These are phyloP conservation scores for Lepidocolaptes lacrymiger DNA, from an alignment of 2,797 vertebrate genomes.

Conservation along the genomic window DNA sequence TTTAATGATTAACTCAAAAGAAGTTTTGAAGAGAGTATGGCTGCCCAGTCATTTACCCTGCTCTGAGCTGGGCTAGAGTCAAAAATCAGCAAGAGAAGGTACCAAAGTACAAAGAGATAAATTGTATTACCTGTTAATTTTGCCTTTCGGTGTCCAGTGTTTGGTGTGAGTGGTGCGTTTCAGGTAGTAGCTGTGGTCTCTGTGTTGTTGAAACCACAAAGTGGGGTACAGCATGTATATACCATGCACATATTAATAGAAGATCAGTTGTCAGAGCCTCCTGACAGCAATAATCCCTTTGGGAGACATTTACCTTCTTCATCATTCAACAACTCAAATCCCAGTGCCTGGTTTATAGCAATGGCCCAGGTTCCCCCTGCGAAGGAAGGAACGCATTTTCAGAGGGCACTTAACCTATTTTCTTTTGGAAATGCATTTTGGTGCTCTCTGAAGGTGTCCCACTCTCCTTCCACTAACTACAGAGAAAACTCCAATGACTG, in stretches of 20 bases:
- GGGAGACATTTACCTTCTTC: background rate
- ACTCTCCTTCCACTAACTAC: background rate
- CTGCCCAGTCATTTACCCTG: background rate
- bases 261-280: background rate
- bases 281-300: background rate
- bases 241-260: background rate
- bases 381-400: background rate
- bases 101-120: constrained; percentile 4
- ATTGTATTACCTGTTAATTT: background rate
- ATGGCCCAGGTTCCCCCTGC: background rate
- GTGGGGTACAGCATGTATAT: rapidly evolving
- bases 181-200: background rate
- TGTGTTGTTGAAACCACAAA: background rate
- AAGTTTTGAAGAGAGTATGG: background rate
- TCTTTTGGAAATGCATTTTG: background rate
- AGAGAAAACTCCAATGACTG: background rate
- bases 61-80: background rate
- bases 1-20: background rate
- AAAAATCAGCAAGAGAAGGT: background rate
- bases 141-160: background rate
- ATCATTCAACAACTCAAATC: background rate
- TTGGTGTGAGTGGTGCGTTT: background rate
- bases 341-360: background rate
- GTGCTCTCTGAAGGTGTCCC: background rate
- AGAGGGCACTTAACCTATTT: background rate